phyloP scores from a whole-genome alignment of 2,888 invertebrate species.

The Ectemnius cavifrons region DNA sequence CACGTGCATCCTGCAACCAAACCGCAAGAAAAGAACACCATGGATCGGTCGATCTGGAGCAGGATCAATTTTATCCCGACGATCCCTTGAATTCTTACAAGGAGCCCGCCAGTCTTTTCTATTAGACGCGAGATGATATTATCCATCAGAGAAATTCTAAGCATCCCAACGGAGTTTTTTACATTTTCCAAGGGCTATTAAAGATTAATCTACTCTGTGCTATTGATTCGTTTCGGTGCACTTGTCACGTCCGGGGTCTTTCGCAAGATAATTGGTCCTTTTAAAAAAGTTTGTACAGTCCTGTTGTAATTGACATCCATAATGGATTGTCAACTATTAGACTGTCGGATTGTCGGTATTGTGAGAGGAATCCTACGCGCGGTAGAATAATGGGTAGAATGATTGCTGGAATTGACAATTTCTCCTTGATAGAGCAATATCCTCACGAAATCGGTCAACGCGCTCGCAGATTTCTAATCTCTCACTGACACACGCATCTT shows the following conservation, averaged over 20 bases:
- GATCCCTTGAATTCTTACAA: conserved; percentile 15
- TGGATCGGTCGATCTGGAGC: conserved; percentile 40
- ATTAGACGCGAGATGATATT: too few species aligned
- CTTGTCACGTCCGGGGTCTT: conserved; percentile 10
- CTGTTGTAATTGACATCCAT: neutral
- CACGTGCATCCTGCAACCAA: conserved; percentile 82
- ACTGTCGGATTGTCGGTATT: neutral
- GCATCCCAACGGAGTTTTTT: too few species aligned
- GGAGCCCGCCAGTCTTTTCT: too few species aligned
- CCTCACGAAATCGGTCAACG: conserved; percentile 8
- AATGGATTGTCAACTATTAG: too few species aligned
- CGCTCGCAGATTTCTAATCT: conserved; percentile 11
- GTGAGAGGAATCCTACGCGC: neutral
- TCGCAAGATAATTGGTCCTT: neutral
- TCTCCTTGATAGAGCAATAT: conserved; percentile 6
- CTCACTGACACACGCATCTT: neutral
- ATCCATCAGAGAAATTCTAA: too few species aligned
- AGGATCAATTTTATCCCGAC: conserved; percentile 2
- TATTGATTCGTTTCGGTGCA: conserved; percentile 58
- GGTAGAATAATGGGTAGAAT: conserved; percentile 2
- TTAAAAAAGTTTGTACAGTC: conserved; percentile 1
- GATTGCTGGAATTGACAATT: neutral
- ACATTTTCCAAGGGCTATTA: conserved; percentile 3
- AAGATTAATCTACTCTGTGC: conserved; percentile 65
- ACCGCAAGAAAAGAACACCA: conserved; percentile 64